A percentile compares a stretch with the other conserved stretches of the same genome.
phyloP scores from a whole-genome alignment of 2,113 vertebrate species.

The Strigops habroptila region DNA sequence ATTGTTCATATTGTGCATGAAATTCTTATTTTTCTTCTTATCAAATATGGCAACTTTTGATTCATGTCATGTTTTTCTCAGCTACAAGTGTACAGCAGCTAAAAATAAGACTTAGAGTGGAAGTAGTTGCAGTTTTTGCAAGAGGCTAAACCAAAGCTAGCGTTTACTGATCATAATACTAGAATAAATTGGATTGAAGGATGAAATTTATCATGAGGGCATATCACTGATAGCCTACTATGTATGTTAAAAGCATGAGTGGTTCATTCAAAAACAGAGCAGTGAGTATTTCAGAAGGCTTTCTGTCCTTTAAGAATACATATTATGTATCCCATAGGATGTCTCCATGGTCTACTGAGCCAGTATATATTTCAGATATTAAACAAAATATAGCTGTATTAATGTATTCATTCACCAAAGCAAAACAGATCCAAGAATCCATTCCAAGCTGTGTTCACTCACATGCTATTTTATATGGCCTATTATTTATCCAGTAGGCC shows the following conservation, averaged over 20 bases:
- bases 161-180: neutral
- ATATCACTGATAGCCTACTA: neutral
- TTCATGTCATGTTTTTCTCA: neutral
- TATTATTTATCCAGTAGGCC: constrained; percentile 40
- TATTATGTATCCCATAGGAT: neutral
- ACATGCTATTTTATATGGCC: neutral
- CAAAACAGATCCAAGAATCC: neutral
- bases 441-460: constrained; percentile 22
- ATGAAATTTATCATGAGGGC: neutral
- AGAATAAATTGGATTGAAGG: neutral
- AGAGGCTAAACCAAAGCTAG: neutral
- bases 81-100: neutral
- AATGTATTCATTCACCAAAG: constrained; percentile 23
- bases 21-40: neutral
- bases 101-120: neutral
- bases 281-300: neutral
- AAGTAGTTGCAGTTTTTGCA: neutral
- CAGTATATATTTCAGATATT: constrained; percentile 10
- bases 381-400: constrained; percentile 17
- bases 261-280: neutral
- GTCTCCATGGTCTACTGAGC: neutral
- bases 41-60: neutral
- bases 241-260: neutral
- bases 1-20: neutral
- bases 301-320: neutral